Evolutionary conservation across 1,140 invertebrate species (phyloP).

Genomic region (Meteorus sp.): DNA sequence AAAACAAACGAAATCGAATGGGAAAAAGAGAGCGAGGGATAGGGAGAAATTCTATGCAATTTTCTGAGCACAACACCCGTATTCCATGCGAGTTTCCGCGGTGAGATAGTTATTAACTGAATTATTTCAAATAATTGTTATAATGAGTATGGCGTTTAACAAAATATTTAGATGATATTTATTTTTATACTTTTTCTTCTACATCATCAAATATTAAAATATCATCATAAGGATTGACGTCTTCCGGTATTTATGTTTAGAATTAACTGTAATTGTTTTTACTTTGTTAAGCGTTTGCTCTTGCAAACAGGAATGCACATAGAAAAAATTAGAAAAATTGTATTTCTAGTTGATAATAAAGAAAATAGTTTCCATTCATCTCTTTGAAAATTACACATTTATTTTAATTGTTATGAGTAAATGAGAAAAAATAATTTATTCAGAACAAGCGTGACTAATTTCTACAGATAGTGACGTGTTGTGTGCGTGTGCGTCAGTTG

Average conservation of each 20-base stretch:
- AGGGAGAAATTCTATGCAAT: slow-evolving; percentile 38
- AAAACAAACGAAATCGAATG: too few species aligned
- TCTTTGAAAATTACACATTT: not conserved
- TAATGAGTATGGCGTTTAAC: too few species aligned
- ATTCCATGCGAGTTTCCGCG: slow-evolving; percentile 12
- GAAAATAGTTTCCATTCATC: not conserved
- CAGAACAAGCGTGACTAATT: not conserved
- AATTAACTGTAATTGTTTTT: too few species aligned
- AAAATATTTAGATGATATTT: too few species aligned
- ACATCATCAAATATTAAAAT: too few species aligned
- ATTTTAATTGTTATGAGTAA: not conserved
- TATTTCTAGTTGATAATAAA: not conserved
- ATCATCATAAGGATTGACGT: too few species aligned
- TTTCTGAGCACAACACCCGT: slow-evolving; percentile 33
- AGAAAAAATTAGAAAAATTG: not conserved
- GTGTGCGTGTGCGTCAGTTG: too few species aligned
- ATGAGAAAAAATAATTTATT: not conserved
- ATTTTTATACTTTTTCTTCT: not conserved
- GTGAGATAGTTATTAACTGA: not conserved
- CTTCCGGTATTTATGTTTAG: too few species aligned
- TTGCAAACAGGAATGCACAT: too few species aligned
- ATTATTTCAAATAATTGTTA: not conserved
- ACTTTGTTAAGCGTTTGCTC: too few species aligned
- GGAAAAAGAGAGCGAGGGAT: too few species aligned
- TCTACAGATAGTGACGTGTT: not conserved